Conservation (phyloP, 2,113 vertebrate genomes). For the Bos taurus region ARS-UCD2.0 NC_037337.1:36614501-36615000, state of each 20-base stretch:
- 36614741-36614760: background rate
- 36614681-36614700: background rate
- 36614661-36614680: background rate
- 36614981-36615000: background rate
- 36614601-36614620: background rate
- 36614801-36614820: background rate
- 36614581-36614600: background rate
- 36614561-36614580: background rate
- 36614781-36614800: background rate
- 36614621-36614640: background rate
- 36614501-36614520: background rate
- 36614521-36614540: background rate
- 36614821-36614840: background rate
- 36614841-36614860: background rate
- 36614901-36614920: background rate
- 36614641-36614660: background rate
- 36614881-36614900: background rate
- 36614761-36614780: background rate
- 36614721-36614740: background rate
- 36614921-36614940: background rate
- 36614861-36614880: background rate
- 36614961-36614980: background rate
- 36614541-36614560: background rate
- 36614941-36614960: background rate
- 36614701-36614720: background rate